Base-by-base conservation (phyloP, 2,113 vertebrate genomes). In the Lasiurus borealis region DNA sequence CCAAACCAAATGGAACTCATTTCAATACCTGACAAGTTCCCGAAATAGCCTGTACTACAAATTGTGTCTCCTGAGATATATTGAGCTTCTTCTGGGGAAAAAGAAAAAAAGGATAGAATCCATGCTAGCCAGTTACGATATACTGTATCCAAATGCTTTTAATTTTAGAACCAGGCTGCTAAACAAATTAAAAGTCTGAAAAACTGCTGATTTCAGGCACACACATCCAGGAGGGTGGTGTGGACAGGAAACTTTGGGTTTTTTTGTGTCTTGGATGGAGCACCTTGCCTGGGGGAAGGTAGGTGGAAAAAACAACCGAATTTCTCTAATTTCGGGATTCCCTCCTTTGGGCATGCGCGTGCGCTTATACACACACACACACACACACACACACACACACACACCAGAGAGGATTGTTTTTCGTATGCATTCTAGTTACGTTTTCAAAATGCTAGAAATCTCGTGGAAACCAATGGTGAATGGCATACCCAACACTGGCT, bases 401-500 rank as follows among this genome's bases (percentile, higher is more conserved):
- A 54, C 52, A 57, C 84, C 8, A 86, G 91, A 97, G 90, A 95
- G 66, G 83, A 89, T 73, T 80, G 96, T 86, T 97, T 98, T 96
- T 94, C 94, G 87, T 71, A 73, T 5, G 1, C 48, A 52, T 69
- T 92, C 69, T 25, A 94, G 9, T 66, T 85, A 2, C 10, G 0
- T 91, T 59, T 13, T 90, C n/a, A 82, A 66, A 50, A 91, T 62
- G 92, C 83, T 92, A 95, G 98, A 9, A 62, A 62, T 62, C 95
- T 80, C 89, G 88, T 76, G 64, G 93, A 97, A 97, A 97, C 72
- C 91, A 97, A 90, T 46, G n/a, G 2, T 91, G 93, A 73, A 80
- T 96, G 88, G 94, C 97, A 95, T 91, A 97, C 89, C 96, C 93
- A 81, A 62, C 76, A 95, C 95, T 95, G 92, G 95, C 80, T 54